These are phyloP conservation scores for Chaetophractus vellerosus DNA, from an alignment of 2,797 vertebrate species.

Conservation along the genomic window DNA sequence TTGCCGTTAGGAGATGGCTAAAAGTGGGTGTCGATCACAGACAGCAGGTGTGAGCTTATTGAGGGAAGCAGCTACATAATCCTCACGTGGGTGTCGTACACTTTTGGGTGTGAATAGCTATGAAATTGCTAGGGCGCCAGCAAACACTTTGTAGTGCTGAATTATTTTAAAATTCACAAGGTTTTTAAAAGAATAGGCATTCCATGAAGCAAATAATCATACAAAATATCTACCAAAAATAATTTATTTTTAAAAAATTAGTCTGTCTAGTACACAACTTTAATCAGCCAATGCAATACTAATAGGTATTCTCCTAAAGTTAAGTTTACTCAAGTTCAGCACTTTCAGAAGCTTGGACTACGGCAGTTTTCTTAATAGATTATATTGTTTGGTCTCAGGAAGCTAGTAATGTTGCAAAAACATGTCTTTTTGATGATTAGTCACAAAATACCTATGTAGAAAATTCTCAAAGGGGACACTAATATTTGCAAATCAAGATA, in stretches of 20 bases:
- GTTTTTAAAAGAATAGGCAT: background rate
- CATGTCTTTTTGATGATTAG: background rate
- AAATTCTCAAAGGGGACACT: background rate
- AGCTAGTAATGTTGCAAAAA: background rate
- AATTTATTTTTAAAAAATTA: background rate
- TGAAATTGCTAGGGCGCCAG: background rate
- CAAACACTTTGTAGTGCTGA: background rate
- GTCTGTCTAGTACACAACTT: background rate
- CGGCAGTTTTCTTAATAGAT: background rate
- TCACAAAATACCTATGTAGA: background rate
- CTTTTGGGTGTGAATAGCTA: background rate
- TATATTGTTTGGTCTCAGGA: background rate
- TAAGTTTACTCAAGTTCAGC: background rate
- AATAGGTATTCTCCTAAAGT: too few species aligned
- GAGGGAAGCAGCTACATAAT: accelerated
- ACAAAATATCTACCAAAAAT: background rate
- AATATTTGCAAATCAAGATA: background rate
- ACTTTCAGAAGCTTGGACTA: background rate
- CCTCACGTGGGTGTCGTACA: background rate
- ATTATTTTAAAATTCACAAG: background rate
- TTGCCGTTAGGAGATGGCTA: background rate
- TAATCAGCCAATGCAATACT: background rate
- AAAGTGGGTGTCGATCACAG: background rate
- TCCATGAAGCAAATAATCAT: background rate
- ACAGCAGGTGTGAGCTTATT: background rate